phyloP scores from a whole-genome alignment of 2,888 invertebrate genomes.

The Endomychus coccineus region DNA sequence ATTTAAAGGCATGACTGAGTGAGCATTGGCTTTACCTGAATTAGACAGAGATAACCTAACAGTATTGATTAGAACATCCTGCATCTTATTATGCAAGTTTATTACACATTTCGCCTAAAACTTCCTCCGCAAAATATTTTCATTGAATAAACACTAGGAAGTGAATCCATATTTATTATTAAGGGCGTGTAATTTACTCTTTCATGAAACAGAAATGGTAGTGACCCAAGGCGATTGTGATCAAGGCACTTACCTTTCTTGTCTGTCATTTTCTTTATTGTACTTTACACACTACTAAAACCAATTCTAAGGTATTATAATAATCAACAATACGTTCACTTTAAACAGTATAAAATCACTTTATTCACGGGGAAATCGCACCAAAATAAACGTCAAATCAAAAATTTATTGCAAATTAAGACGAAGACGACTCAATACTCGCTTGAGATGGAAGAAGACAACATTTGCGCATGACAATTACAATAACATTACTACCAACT shows the following conservation, averaged over 20 bases:
- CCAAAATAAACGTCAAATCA: no score
- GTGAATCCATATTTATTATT: conserved; percentile 15
- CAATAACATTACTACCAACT: no score
- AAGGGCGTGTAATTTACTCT: no score
- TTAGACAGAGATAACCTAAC: conserved; percentile 40
- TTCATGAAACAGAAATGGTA: conserved; percentile 12
- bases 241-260: conserved; percentile 38
- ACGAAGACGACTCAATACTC: no score
- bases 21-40: conserved; percentile 37
- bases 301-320: no score
- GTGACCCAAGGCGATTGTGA: conserved; percentile 4
- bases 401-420: no score
- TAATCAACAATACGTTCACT: no score
- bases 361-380: no score
- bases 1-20: conserved; percentile 37
- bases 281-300: not conserved
- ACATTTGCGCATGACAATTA: no score
- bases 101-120: conserved; percentile 19
- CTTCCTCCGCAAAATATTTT: conserved; percentile 9
- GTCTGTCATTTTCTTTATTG: conserved; percentile 33
- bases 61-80: conserved; percentile 44
- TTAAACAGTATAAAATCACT: no score
- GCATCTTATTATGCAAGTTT: conserved; percentile 39
- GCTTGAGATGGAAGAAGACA: no score
- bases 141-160: no score